Evolutionary conservation across 1,140 invertebrate genomes (phyloP), one percentile per base, ranked within the genome.

Genomic region (Zaprionus lachaisei): DNA sequence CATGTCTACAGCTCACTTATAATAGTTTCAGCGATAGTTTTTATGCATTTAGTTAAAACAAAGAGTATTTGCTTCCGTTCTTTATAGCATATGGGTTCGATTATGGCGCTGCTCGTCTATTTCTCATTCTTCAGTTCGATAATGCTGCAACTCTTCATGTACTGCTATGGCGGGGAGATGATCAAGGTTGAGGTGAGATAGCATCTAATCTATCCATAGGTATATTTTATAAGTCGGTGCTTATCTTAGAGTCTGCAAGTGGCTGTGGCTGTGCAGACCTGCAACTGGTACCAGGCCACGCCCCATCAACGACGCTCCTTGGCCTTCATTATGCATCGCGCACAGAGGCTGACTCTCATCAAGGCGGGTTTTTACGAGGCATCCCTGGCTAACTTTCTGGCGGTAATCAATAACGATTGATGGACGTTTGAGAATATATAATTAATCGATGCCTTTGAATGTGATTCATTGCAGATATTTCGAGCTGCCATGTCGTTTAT

Each of bases 311-410:
- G 85, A 12, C 77, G 71, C 20, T 79, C 74, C 6, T 60, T 92
- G 67, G 37, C 60, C 4, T 72, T 90, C 37, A 82, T 92, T 9
- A 82, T 92, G 72, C 20, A 79, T n/a, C 87, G 91, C 2, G 75
- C 91, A 0, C 91, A 92, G 68, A 73, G 67, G 15, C 65, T 77
- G 57, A 67, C 83, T 31, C 77, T 91, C 5, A 92, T 92, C 17
- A 91, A 79, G 44, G 91, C 91, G 5, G 87, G 91, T n/a, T 92
- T 92, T 60, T 92, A 92, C 64, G 87, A 91, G 66, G 91, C 91
- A 20, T 92, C 91, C 4, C 61, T 92, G 55, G 91, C 73, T 4
- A 92, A 92, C 58, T 92, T 92, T 61, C 57, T 92, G 49, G 77
- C 77, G 56, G 91, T 92, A 82, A 80, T 66, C 66, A 61, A 49